Evolutionary conservation across 2,797 vertebrate species (phyloP).

Genomic region (Pterois miles): DNA sequence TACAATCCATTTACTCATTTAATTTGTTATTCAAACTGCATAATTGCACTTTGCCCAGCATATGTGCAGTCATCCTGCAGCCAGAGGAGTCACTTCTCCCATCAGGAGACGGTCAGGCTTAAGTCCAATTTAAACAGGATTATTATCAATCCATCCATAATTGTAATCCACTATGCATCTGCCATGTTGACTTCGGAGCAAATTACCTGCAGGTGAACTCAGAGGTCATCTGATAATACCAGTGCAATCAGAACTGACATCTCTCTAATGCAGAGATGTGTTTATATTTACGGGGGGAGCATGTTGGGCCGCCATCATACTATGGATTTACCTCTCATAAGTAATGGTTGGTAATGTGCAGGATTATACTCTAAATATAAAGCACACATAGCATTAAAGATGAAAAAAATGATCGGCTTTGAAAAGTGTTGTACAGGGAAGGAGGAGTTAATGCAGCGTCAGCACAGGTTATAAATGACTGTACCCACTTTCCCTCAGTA

Average conservation of each 20-base stretch:
- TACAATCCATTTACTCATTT: background rate
- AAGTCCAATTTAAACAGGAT: constrained; percentile 55
- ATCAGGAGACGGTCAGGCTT: constrained; percentile 14
- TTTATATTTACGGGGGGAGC: background rate
- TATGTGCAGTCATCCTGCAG: background rate
- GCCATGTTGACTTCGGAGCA: constrained; percentile 20
- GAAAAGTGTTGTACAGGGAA: background rate
- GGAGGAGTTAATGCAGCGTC: background rate
- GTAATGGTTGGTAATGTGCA: background rate
- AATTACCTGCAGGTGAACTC: constrained; percentile 23
- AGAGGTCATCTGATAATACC: constrained; percentile 10
- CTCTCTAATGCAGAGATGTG: background rate
- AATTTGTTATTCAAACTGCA: constrained; percentile 8
- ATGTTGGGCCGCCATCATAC: background rate
- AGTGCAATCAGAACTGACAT: background rate
- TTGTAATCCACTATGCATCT: constrained; percentile 36
- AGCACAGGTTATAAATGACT: constrained; percentile 15
- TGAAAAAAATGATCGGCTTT: background rate
- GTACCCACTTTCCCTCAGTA: constrained; percentile 11
- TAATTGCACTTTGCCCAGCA: constrained; percentile 5
- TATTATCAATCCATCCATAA: constrained; percentile 35
- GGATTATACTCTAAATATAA: background rate
- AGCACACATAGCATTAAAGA: background rate
- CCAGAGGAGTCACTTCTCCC: constrained; percentile 12
- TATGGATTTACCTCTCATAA: background rate